These are phyloP conservation scores for Danaus melanippus DNA, from an alignment of 1,140 invertebrate genomes.

Conservation along the genomic window DNA sequence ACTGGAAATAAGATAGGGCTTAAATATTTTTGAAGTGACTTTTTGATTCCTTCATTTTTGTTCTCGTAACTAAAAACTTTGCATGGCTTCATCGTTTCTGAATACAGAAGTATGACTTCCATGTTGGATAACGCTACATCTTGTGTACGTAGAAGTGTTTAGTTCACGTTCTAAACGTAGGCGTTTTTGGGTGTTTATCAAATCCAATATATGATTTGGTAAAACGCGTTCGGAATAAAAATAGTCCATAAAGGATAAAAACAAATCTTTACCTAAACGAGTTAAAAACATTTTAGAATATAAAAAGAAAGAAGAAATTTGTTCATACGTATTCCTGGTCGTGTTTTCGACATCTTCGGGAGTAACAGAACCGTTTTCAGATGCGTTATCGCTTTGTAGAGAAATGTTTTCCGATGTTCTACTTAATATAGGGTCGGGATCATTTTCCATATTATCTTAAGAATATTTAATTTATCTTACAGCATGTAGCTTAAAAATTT, in stretches of 20 bases:
- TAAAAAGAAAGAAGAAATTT: constrained; percentile 42
- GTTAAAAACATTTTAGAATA: constrained; percentile 44
- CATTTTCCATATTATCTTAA: constrained; percentile 49
- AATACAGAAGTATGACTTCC: constrained; percentile 5
- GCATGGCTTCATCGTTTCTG: constrained; percentile 20
- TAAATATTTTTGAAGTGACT: constrained; percentile 18
- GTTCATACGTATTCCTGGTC: constrained; percentile 45
- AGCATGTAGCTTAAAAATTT: neutral
- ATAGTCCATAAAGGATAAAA: constrained; percentile 26
- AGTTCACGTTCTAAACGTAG: constrained; percentile 30
- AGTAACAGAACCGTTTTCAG: constrained; percentile 14
- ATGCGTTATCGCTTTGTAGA: constrained; percentile 9
- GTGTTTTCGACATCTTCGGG: constrained; percentile 32
- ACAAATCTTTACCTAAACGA: constrained; percentile 49
- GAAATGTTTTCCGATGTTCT: constrained; percentile 24
- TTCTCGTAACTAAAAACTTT: constrained; percentile 24
- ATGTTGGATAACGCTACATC: constrained; percentile 28
- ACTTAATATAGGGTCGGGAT: constrained; percentile 30
- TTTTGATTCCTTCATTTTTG: neutral
- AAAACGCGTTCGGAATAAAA: constrained; percentile 31
- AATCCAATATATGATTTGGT: constrained; percentile 41
- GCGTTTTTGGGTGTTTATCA: constrained; percentile 35
- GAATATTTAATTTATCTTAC: constrained; percentile 12
- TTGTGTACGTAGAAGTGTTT: constrained; percentile 29
- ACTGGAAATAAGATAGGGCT: constrained; percentile 40